Base-by-base conservation (phyloP, 1,140 invertebrate genomes). In the Philopotamus ludificatus region DNA sequence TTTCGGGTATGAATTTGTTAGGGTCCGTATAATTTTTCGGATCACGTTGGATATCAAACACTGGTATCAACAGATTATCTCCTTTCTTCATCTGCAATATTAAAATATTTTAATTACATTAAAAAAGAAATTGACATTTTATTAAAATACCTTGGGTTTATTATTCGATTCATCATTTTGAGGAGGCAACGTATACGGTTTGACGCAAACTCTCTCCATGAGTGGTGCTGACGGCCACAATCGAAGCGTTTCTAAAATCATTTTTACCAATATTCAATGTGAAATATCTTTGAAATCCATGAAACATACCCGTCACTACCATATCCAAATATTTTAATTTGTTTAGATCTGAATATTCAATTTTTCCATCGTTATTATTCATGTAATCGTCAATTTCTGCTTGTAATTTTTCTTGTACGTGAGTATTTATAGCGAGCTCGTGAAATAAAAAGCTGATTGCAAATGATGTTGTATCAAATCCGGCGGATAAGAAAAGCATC, bases 1-100 rank as follows among this genome's bases (percentile, higher is more conserved):
- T 76, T n/a, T 89, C 84, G 0, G 89, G 89, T 72, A 87, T 77
- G 72, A 88, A 91, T 12, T 72, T 72, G 7, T 86, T 79, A 2
- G 89, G 87, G 42, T 89, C 76, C 1, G 79, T 73, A 73, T 80
- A 90, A 58, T 81, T 75, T 23, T 82, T 70, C 0, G 78, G 73
- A 68, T 88, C 82, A 3, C 66, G 64, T 22, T 82, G 81, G 1
- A 82, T 39, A 21, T 65, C 71, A 41, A 64, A 47, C 1, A 75
- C 51, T 1, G 79, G 74, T 12, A 83, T 74, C 1, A 70, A 59
- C 9, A 82, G 55, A 3, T 34, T 42, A 20, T 74, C 73, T 4
- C 75, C 77, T 44, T 63, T 39, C 41, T 61, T 34, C 20, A 68
- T 21, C 66, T 68, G n/a, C n/a, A n/a, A n/a, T n/a, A n/a, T n/a